These are phyloP conservation scores for Philaethria dido DNA, from an alignment of 2,888 invertebrate genomes.

Conservation along the genomic window DNA sequence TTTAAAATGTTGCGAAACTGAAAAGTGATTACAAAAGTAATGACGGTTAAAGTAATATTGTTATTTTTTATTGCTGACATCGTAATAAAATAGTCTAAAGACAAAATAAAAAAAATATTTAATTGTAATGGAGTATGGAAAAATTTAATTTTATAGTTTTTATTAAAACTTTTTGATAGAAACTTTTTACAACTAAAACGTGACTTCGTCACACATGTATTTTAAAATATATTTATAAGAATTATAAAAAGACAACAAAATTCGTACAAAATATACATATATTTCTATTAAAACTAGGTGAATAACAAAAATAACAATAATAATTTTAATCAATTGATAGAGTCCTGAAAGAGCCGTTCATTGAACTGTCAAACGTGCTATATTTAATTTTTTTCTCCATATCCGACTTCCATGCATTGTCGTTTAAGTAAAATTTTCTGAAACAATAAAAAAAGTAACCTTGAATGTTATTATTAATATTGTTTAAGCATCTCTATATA, in stretches of 20 bases:
- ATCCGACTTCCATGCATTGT: slow-evolving; percentile 84
- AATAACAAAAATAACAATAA: not conserved
- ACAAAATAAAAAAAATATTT: too few species aligned
- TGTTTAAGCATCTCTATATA: too few species aligned
- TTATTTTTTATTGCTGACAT: too few species aligned
- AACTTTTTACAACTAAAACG: too few species aligned
- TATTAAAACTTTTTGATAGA: too few species aligned
- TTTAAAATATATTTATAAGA: not conserved
- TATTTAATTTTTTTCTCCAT: slow-evolving; percentile 72
- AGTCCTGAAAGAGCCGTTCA: slow-evolving; percentile 84
- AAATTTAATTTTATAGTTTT: too few species aligned
- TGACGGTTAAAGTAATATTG: too few species aligned
- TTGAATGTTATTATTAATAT: too few species aligned
- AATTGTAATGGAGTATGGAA: too few species aligned
- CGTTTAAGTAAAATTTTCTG: slow-evolving; percentile 79
- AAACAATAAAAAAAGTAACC: slow-evolving; percentile 46
- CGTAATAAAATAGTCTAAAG: too few species aligned
- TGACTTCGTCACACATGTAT: too few species aligned
- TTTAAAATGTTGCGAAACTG: not conserved
- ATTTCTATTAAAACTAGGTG: not conserved
- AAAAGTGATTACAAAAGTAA: not conserved
- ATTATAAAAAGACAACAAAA: not conserved
- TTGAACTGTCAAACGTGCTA: slow-evolving; percentile 51
- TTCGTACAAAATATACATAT: not conserved
- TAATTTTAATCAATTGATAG: slow-evolving; percentile 79